Evolutionary conservation across 2,797 vertebrate genomes (phyloP).

Genomic region (Enteromius mattozi): DNA sequence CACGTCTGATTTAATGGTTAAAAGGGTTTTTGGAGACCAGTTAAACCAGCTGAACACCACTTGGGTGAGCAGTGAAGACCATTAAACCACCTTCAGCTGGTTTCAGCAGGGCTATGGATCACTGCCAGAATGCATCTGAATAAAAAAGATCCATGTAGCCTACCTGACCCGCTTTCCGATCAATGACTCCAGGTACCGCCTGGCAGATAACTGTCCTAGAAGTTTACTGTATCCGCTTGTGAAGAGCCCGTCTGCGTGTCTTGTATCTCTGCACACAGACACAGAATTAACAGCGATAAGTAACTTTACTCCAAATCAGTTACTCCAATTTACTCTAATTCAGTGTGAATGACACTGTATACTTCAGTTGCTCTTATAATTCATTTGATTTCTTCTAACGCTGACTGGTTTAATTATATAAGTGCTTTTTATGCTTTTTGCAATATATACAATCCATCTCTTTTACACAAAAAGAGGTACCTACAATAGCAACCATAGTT

Average conservation of each 20-base stretch:
- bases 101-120: not conserved
- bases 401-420: not conserved
- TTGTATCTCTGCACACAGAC: constrained; percentile 81
- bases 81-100: not conserved
- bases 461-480: not conserved
- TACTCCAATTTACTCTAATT: not conserved
- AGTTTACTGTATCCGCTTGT: constrained; percentile 95
- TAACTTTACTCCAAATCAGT: not conserved
- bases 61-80: not conserved
- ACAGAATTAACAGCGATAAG: constrained; percentile 36
- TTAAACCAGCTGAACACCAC: not conserved
- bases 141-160: constrained; percentile 4
- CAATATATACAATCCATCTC: not conserved
- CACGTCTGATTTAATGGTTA: not conserved
- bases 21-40: not conserved
- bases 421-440: not conserved
- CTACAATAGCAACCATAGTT: not conserved
- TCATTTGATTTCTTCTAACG: not conserved
- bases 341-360: not conserved
- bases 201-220: constrained; percentile 91
- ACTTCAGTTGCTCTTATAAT: not conserved
- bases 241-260: constrained; percentile 93
- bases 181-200: constrained; percentile 93
- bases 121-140: not conserved
- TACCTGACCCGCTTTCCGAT: constrained; percentile 93